Conservation (phyloP, 2,113 vertebrate genomes). For the Burhinus oedicnemus region DNA sequence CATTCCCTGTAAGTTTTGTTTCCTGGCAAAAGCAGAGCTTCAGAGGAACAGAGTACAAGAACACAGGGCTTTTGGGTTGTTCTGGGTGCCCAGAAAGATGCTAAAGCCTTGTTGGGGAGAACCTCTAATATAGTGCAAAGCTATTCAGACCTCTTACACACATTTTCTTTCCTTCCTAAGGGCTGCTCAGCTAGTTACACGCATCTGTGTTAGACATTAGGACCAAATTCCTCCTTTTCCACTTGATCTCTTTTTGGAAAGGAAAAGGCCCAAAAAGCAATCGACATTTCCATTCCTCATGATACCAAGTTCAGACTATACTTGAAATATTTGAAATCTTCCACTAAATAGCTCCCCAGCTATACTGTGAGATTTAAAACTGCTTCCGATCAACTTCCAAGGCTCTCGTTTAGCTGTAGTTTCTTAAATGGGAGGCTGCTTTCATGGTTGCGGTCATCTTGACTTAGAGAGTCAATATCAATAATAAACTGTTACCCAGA, state of each 20-base stretch:
- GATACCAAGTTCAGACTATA: background rate
- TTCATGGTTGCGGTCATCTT: background rate
- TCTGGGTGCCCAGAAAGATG: background rate
- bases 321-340: background rate
- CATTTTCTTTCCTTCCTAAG: background rate
- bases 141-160: background rate
- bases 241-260: background rate
- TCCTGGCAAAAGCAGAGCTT: conserved; percentile 19
- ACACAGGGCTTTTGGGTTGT: background rate
- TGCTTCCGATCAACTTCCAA: background rate
- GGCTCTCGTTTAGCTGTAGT: background rate
- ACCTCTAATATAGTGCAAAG: background rate
- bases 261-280: background rate
- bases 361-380: background rate
- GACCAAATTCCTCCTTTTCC: background rate
- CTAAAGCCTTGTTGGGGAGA: background rate
- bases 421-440: background rate
- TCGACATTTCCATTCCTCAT: background rate
- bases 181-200: background rate
- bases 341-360: background rate
- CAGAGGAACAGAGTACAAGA: background rate
- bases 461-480: background rate
- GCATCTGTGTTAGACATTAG: background rate
- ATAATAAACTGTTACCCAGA: background rate
- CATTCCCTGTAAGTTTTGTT: background rate